These are phyloP conservation scores for Hypena proboscidalis DNA, from an alignment of 2,888 invertebrate species.

Conservation along the genomic window DNA sequence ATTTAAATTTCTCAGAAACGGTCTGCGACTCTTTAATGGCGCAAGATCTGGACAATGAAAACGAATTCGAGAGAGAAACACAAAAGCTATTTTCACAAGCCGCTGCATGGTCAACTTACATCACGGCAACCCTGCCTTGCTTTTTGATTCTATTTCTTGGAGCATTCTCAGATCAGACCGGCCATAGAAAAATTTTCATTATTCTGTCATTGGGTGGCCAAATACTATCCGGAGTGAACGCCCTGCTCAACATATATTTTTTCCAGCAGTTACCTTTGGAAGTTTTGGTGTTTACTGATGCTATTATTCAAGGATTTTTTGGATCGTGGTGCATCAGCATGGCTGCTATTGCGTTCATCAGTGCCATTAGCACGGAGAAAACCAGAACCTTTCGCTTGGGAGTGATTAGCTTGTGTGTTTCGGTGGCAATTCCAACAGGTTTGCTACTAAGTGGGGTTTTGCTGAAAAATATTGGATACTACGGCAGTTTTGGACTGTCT, in stretches of 20 bases:
- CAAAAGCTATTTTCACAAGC: conserved; percentile 88
- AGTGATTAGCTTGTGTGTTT: conserved; percentile 45
- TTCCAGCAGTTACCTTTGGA: background rate
- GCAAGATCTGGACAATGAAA: conserved; percentile 84
- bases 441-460: conserved; percentile 33
- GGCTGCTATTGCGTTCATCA: conserved; percentile 81
- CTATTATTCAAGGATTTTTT: background rate
- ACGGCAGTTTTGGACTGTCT: conserved; percentile 34
- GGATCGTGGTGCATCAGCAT: background rate
- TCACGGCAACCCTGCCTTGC: conserved; percentile 54
- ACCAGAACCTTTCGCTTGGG: conserved; percentile 77
- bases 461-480: conserved; percentile 47
- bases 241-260: background rate
- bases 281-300: background rate
- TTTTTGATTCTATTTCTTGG: background rate
- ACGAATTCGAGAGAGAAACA: conserved; percentile 83
- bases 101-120: conserved; percentile 90
- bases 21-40: background rate
- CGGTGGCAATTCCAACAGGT: conserved; percentile 37
- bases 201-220: background rate
- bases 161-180: background rate
- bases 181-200: background rate
- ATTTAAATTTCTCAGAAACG: background rate
- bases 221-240: background rate
- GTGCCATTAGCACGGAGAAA: conserved; percentile 68